Percentiles rank a stretch among this genome's conserved stretches.
Evolutionary conservation across 2,888 invertebrate genomes (phyloP).

Genomic region (Hypena proboscidalis): DNA sequence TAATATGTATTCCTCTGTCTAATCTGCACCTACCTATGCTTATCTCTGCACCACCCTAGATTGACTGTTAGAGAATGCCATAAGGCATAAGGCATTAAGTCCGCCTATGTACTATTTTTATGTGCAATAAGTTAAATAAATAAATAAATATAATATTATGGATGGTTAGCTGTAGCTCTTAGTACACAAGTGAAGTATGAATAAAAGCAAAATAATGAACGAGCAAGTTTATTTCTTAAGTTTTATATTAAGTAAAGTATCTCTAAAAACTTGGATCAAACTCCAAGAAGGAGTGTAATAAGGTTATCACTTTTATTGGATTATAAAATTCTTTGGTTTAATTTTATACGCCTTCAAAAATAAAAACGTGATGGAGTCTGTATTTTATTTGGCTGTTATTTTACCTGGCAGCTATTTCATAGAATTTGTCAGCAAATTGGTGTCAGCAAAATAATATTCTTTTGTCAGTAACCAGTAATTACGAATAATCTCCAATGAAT

Average conservation of each 20-base stretch:
- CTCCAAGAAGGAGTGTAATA: constrained; percentile 14
- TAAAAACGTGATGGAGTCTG: constrained; percentile 21
- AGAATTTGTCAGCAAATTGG: no score
- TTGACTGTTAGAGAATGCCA: no score
- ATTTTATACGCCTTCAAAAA: constrained; percentile 40
- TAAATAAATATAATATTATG: background rate
- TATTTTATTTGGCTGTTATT: constrained; percentile 12
- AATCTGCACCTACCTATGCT: no score
- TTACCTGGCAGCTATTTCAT: no score
- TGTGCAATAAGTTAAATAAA: background rate
- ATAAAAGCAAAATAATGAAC: constrained; percentile 15
- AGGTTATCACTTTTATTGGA: constrained; percentile 35
- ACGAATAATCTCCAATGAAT: no score
- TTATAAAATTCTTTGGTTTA: constrained; percentile 34
- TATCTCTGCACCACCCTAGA: no score
- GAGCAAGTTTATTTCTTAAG: constrained; percentile 15
- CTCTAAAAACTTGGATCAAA: constrained; percentile 17
- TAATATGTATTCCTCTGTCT: no score
- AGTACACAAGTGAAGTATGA: background rate
- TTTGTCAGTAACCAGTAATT: no score
- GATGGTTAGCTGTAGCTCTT: no score
- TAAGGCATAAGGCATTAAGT: no score
- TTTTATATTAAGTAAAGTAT: constrained; percentile 4
- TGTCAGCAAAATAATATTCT: no score
- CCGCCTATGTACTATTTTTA: no score